Evolutionary conservation across 2,797 vertebrate species (phyloP).

Genomic region (Pelobates cultripes): DNA sequence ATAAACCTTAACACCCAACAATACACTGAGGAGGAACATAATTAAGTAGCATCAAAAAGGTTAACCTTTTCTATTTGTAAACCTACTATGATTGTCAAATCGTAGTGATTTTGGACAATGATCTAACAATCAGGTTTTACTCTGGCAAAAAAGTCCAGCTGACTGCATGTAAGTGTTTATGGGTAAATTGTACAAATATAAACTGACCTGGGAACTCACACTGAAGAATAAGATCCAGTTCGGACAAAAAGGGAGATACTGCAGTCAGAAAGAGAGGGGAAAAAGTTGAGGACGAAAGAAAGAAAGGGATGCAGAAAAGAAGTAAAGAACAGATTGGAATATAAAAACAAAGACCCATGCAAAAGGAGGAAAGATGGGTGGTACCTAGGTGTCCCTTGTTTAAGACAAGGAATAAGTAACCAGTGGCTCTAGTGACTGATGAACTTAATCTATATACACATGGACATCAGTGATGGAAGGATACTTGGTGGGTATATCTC

Average conservation of each 20-base stretch:
- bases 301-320: slow-evolving; percentile 57
- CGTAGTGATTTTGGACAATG: background rate
- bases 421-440: too few relatives aligned
- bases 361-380: too few relatives aligned
- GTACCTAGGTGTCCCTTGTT: too few relatives aligned
- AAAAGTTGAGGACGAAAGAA: slow-evolving; percentile 59
- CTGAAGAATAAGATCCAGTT: slow-evolving; percentile 85
- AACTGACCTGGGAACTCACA: slow-evolving; percentile 90
- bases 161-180: slow-evolving; percentile 3
- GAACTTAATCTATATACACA: too few relatives aligned
- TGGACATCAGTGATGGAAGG: too few relatives aligned
- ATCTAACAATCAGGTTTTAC: background rate
- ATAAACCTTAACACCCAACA: too few relatives aligned
- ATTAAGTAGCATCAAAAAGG: background rate
- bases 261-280: slow-evolving; percentile 65
- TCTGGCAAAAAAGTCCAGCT: background rate
- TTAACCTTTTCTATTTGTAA: background rate
- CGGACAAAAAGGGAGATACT: slow-evolving; percentile 89
- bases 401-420: too few relatives aligned
- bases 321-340: slow-evolving; percentile 58
- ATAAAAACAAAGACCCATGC: slow-evolving; percentile 14
- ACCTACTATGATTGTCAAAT: background rate
- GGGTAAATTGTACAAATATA: slow-evolving; percentile 13
- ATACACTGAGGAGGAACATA: too few relatives aligned
- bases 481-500: too few relatives aligned